Percentiles rank a stretch among this genome's conserved stretches.
Evolutionary conservation across 2,113 vertebrate species (phyloP).

Genomic region (Syrrhaptes paradoxus): DNA sequence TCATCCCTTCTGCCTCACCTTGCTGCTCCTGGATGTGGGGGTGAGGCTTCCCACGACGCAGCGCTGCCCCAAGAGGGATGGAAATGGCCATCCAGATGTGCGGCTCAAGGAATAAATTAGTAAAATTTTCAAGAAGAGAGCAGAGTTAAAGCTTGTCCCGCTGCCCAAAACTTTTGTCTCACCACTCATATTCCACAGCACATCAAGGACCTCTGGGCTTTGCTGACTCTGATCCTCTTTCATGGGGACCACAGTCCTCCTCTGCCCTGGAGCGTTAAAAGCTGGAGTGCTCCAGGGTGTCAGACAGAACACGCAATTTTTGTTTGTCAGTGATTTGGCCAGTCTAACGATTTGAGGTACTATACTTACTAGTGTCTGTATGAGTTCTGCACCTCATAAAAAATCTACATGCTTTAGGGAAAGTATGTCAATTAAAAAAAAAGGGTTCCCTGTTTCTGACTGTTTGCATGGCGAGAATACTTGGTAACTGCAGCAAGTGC

Average conservation of each 20-base stretch:
- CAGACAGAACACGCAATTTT: not conserved
- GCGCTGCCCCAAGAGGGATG: not conserved
- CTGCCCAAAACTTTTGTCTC: not conserved
- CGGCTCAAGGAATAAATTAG: rapidly evolving
- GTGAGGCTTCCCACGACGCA: rapidly evolving
- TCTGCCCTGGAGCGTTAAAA: not conserved
- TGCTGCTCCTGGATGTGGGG: rapidly evolving
- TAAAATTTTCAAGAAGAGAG: not conserved
- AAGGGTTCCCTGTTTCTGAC: not conserved
- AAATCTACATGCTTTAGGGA: not conserved
- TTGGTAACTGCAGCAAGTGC: not conserved
- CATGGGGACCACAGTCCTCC: not conserved
- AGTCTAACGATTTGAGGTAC: not conserved
- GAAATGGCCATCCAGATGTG: not conserved
- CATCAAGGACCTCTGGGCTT: not conserved
- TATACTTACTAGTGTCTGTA: not conserved
- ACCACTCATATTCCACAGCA: rapidly evolving
- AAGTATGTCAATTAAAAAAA: not conserved
- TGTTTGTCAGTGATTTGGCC: not conserved
- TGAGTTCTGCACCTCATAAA: not conserved
- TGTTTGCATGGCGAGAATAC: not conserved
- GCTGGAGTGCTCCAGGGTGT: not conserved
- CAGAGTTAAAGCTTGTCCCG: not conserved
- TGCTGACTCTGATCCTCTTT: not conserved
- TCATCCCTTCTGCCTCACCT: not conserved